These are phyloP conservation scores for Xerus rutilus DNA, from an alignment of 2,797 vertebrate species.

Conservation along the genomic window DNA sequence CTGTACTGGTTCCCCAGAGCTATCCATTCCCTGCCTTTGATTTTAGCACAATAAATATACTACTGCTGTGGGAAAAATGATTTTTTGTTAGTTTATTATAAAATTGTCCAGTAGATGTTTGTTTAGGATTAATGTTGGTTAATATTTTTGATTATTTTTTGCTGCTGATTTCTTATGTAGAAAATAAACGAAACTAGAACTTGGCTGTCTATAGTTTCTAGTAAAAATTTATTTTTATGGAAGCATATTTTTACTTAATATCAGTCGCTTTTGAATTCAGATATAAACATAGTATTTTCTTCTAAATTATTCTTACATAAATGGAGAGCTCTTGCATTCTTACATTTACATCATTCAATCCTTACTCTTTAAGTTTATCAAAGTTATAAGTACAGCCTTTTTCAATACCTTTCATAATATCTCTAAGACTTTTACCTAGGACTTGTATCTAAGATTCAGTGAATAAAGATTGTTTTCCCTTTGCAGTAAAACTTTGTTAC, in stretches of 20 bases:
- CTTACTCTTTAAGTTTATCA: background rate
- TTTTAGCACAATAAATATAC: conserved; percentile 83
- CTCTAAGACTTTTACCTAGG: background rate
- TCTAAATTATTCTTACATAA: conserved; percentile 32
- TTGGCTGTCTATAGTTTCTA: conserved; percentile 7
- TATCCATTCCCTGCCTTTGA: conserved; percentile 67
- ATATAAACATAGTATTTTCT: background rate
- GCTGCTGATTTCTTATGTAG: background rate
- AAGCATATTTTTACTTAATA: conserved; percentile 47
- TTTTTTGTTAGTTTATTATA: conserved; percentile 67
- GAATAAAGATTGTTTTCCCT: background rate
- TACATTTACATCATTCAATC: background rate
- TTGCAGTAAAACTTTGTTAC: conserved; percentile 7
- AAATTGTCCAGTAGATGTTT: conserved; percentile 37
- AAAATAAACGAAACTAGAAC: conserved; percentile 49
- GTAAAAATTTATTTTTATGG: conserved; percentile 1
- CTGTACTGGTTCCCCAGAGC: conserved; percentile 71
- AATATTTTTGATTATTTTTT: conserved; percentile 52
- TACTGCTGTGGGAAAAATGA: conserved; percentile 70
- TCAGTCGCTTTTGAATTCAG: conserved; percentile 42
- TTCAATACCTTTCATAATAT: conserved; percentile 33
- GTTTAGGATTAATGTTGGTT: background rate
- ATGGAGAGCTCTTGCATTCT: background rate
- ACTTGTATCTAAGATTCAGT: background rate
- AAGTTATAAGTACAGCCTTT: background rate